These are phyloP conservation scores for Stigmatopora argus DNA, from an alignment of 2,113 vertebrate genomes.

Conservation along the genomic window DNA sequence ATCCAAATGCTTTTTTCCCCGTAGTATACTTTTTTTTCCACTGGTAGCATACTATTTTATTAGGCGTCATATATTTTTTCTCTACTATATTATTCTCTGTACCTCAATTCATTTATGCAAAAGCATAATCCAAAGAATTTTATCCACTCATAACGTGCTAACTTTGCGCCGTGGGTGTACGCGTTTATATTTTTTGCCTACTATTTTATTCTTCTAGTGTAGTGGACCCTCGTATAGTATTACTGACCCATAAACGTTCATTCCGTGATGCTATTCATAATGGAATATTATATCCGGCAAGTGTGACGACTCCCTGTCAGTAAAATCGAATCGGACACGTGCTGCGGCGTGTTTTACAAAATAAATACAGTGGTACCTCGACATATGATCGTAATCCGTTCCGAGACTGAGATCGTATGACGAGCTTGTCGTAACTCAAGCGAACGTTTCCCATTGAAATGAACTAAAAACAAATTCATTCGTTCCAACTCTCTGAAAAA, in stretches of 20 bases:
- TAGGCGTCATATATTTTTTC: too few species aligned
- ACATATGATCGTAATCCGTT: too few species aligned
- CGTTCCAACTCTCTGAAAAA: too few species aligned
- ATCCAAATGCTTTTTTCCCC: too few species aligned
- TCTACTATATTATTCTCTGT: too few species aligned
- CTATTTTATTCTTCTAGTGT: not conserved
- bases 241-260: conserved; percentile 1
- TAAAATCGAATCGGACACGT: not conserved
- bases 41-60: not conserved
- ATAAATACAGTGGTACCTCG: too few species aligned
- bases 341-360: not conserved
- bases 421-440: too few species aligned
- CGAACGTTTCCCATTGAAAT: too few species aligned
- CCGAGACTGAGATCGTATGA: too few species aligned
- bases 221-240: not conserved
- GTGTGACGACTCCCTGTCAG: not conserved
- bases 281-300: not conserved
- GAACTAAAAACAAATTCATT: too few species aligned
- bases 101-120: not conserved
- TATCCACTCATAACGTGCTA: not conserved
- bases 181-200: not conserved
- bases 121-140: not conserved
- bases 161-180: not conserved
- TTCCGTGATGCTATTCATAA: not conserved
- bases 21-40: not conserved